Base-by-base conservation (phyloP, 2,888 invertebrate genomes). In the Gisinianus flammeolus region DNA sequence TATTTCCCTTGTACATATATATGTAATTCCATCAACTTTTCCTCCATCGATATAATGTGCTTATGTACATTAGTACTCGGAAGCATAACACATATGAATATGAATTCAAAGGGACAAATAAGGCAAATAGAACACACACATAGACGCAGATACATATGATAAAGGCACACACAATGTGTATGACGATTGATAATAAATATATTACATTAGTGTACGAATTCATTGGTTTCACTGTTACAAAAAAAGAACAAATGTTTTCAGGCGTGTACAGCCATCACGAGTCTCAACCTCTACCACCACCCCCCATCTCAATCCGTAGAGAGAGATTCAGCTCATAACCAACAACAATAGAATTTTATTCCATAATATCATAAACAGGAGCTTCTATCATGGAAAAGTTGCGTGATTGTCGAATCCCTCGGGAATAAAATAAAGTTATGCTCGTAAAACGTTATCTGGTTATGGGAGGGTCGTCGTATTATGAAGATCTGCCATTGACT, bases 401-500 rank as follows among this genome's bases (percentile, higher is more conserved):
- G 64, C 74, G 74, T 74, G 74, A 74, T 66, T 74, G 52, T 67
- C 67, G 52, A 69, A 76, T 72, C 80, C 62, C 79, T 76, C 78
- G 81, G 80, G 79, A 80, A 78, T 70, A 76, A 80, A 82, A 82
- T 82, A 79, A 82, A 82, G 76, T 82, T 81, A 78, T 77, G 70
- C 81, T 79, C 79, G 77, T 79, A 79, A 81, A 83, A 80, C 76
- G 73, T 83, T 79, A 81, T 83, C 81, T 80, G 81, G 80, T 81
- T 81, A 81, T 74, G 77, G 66, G 78, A 80, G 64, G 79, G 75
- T 74, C n/a, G n/a, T n/a, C 35, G 35, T 77, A 58, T 62, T 76
- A 68, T 56, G 69, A 26, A 74, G 78, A 74, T 78, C 78, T 78
- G 33, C 64, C 24, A 67, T 30, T 64, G 71, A 77, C 70, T 77